Percentiles rank a stretch among this genome's conserved stretches.
Evolutionary conservation across 2,888 invertebrate genomes (phyloP).

Genomic region (Nowickia ferox): DNA sequence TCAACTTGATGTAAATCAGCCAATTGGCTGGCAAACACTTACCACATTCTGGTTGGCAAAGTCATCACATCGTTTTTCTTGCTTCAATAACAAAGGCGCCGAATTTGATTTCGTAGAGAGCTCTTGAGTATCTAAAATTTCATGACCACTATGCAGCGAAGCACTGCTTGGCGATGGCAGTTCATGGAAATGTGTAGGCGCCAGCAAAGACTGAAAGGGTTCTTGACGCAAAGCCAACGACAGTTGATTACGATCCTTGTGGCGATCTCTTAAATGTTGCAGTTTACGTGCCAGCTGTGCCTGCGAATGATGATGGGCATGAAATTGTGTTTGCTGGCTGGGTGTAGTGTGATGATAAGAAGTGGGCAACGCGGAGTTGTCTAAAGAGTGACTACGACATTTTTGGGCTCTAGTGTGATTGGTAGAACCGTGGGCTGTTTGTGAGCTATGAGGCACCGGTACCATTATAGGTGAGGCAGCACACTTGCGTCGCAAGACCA

Average conservation of each 20-base stretch:
- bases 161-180: slow-evolving; percentile 83
- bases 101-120: slow-evolving; percentile 83
- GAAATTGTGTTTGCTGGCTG: slow-evolving; percentile 68
- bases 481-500: slow-evolving; percentile 81
- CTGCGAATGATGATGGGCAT: slow-evolving; percentile 66
- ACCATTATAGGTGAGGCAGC: slow-evolving; percentile 79
- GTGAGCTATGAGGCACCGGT: slow-evolving; percentile 74
- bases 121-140: slow-evolving; percentile 81
- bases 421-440: slow-evolving; percentile 24
- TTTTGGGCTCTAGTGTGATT: slow-evolving; percentile 75
- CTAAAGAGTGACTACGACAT: slow-evolving; percentile 81
- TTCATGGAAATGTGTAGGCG: slow-evolving; percentile 81
- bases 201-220: slow-evolving; percentile 81
- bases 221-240: slow-evolving; percentile 82
- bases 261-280: slow-evolving; percentile 75
- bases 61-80: slow-evolving; percentile 80
- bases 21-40: slow-evolving; percentile 71
- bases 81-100: slow-evolving; percentile 82
- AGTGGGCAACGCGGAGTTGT: slow-evolving; percentile 76
- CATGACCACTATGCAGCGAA: slow-evolving; percentile 82
- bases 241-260: slow-evolving; percentile 79
- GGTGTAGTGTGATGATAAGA: slow-evolving; percentile 71
- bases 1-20: slow-evolving; percentile 45
- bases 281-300: slow-evolving; percentile 75
- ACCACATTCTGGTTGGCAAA: slow-evolving; percentile 82